These are phyloP conservation scores for Petrophora chlorosata DNA, from an alignment of 2,888 invertebrate genomes.

Conservation along the genomic window DNA sequence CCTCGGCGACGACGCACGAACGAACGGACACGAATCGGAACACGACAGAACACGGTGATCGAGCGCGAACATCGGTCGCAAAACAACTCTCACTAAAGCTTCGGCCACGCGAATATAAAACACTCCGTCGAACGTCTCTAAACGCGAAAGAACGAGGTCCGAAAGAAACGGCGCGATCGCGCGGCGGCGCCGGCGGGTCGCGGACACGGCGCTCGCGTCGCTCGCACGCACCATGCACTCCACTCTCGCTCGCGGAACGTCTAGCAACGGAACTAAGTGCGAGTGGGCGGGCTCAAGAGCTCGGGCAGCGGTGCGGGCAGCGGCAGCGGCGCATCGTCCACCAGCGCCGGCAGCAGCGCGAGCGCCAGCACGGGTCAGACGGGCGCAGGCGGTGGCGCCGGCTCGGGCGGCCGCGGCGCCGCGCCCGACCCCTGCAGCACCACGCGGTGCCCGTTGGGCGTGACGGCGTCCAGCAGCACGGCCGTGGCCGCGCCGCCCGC, in stretches of 20 bases:
- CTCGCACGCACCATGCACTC: slow-evolving; percentile 60
- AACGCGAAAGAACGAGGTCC: slow-evolving; percentile 67
- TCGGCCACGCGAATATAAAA: slow-evolving; percentile 78
- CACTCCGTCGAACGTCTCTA: slow-evolving; percentile 71
- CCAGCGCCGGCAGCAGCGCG: slow-evolving; percentile 80
- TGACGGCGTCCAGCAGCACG: slow-evolving; percentile 91
- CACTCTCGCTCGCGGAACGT: slow-evolving; percentile 62
- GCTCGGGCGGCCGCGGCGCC: slow-evolving; percentile 95
- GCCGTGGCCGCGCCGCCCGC: slow-evolving; percentile 88
- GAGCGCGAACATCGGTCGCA: slow-evolving; percentile 75
- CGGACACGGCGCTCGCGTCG: slow-evolving; percentile 48
- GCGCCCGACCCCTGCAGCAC: slow-evolving; percentile 95
- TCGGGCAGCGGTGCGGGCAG: slow-evolving; percentile 80
- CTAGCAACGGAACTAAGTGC: slow-evolving; percentile 69
- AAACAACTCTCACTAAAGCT: slow-evolving; percentile 78
- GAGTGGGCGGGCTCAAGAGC: slow-evolving; percentile 76
- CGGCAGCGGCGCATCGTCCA: slow-evolving; percentile 79
- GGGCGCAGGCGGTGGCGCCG: slow-evolving; percentile 88
- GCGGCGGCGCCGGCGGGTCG: slow-evolving; percentile 44
- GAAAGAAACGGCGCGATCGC: slow-evolving; percentile 48
- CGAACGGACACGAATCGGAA: slow-evolving; percentile 59
- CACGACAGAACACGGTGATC: slow-evolving; percentile 63
- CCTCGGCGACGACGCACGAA: slow-evolving; percentile 57
- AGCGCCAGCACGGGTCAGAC: slow-evolving; percentile 82
- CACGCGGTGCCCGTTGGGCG: slow-evolving; percentile 95